phyloP scores from a whole-genome alignment of 2,113 vertebrate species.

The Oryzias melastigma region DNA sequence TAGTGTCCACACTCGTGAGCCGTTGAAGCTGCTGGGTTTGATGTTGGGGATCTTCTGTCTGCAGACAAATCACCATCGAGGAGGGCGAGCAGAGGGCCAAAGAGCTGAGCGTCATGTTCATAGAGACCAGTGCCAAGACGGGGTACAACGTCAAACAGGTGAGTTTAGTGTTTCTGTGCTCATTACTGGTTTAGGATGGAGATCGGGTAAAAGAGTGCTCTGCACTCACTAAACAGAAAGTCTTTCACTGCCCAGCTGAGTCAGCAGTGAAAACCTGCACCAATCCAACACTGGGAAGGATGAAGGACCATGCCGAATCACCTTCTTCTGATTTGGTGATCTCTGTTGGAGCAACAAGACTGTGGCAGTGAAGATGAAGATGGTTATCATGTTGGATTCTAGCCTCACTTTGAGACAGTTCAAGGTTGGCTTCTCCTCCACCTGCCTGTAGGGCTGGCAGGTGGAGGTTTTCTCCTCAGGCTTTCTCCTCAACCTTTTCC shows the following conservation, averaged over 20 bases:
- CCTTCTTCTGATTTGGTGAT: not conserved
- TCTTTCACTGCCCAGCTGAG: not conserved
- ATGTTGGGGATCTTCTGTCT: not conserved
- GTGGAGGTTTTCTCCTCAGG: no score
- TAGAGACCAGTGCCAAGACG: conserved; percentile 84
- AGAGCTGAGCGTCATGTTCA: conserved; percentile 93
- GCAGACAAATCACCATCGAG: conserved; percentile 91
- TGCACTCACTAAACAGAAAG: not conserved
- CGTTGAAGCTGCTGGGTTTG: not conserved
- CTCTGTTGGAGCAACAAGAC: no score
- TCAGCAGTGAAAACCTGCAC: not conserved
- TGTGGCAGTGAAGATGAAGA: no score
- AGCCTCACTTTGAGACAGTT: no score
- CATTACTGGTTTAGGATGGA: not conserved
- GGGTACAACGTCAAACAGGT: conserved; percentile 83
- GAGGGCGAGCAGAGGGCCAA: conserved; percentile 90
- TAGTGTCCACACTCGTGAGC: not conserved
- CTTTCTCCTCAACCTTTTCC: not conserved
- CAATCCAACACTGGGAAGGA: not conserved
- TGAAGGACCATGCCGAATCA: no score
- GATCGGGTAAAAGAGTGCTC: conserved; percentile 3
- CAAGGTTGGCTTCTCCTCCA: no score
- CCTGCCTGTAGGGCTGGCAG: no score
- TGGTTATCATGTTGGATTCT: no score
- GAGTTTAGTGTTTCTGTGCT: conserved; percentile 11